A percentile compares a stretch with the other conserved stretches of the same genome.
Evolutionary conservation across 1,140 invertebrate genomes (phyloP).

Genomic region (Danaus melanippus): DNA sequence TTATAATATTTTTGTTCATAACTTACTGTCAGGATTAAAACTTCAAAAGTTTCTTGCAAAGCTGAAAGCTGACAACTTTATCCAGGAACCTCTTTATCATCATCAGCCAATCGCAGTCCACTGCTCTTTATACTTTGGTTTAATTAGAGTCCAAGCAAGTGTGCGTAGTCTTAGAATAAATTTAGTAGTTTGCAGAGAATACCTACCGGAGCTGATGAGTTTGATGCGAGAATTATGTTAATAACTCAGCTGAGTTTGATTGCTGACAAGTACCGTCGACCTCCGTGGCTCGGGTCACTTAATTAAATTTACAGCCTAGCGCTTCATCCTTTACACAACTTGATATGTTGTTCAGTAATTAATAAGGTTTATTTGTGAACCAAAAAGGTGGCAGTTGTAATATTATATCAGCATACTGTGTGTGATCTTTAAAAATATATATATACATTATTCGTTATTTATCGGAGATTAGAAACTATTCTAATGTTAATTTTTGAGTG

Average conservation of each 20-base stretch:
- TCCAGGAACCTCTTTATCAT: no score
- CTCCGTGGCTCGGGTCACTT: conserved; percentile 23
- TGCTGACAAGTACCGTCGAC: conserved; percentile 28
- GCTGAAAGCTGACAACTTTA: not conserved
- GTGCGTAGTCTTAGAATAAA: conserved; percentile 16
- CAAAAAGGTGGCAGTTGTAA: no score
- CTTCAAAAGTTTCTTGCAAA: no score
- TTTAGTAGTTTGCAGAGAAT: conserved; percentile 7
- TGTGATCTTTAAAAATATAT: no score
- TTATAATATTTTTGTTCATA: no score
- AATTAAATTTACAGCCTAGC: conserved; percentile 27
- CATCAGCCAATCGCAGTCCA: no score
- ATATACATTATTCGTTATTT: no score
- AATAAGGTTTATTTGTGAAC: not conserved
- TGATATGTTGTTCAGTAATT: not conserved
- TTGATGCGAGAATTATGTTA: conserved; percentile 39
- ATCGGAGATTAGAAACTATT: no score
- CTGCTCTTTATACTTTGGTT: conserved; percentile 15
- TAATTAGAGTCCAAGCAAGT: conserved; percentile 19
- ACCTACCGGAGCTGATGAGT: conserved; percentile 13
- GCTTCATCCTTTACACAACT: conserved; percentile 15
- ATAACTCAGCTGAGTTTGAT: conserved; percentile 39
- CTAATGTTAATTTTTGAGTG: no score
- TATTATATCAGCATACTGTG: no score
- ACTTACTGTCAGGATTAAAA: no score